Evolutionary conservation across 2,888 invertebrate genomes (phyloP), one percentile per base, ranked within the genome.

Genomic region (Ferrisia virgata): DNA sequence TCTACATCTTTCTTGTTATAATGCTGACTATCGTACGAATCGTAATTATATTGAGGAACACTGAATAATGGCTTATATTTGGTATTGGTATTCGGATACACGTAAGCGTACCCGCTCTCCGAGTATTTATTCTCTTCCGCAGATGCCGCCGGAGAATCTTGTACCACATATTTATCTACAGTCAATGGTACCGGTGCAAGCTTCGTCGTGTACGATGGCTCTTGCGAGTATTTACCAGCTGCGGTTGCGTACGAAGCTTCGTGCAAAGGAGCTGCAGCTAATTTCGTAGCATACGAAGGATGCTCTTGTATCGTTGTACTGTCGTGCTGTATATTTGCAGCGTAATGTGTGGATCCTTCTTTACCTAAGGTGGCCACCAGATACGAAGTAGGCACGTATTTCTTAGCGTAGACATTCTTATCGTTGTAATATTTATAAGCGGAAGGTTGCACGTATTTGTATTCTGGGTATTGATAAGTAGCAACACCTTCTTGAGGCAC

Each of bases 1-100:
- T 40, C 40, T n/a, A 83, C 83, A 31, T 83, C 83, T 43, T 83
- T 83, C 33, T 83, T 83, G 22, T 72, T 36, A 33, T 83, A 83
- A 43, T 76, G 69, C 22, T 43, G 69, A 43, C 15, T 40, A 25
- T 9, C 39, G 40, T 80, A 28, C 13, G 31, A 53, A 31, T 80
- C 47, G 53, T 80, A 80, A 18, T 11, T 22, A 22, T 80, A 53
- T 43, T 80, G 47, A 47, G 80, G 43, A 82, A 69, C 82, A 43
- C 83, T 53, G 18, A 81, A 81, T 36, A 58, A 81, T 25, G 72
- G 40, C 39, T 83, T 83, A 69, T 83, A 83, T 43, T 76, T 83
- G 31, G 31, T 72, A 31, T 72, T 31, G 5, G 83, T 28, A 25
- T 22, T 39, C 1, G 83, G 39, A 39, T 83, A 83, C 36, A 72